Percentiles rank a stretch among this genome's conserved stretches.
These are phyloP conservation scores for Drosophila trapezifrons DNA, from an alignment of 1,140 invertebrate species.

Conservation along the genomic window DNA sequence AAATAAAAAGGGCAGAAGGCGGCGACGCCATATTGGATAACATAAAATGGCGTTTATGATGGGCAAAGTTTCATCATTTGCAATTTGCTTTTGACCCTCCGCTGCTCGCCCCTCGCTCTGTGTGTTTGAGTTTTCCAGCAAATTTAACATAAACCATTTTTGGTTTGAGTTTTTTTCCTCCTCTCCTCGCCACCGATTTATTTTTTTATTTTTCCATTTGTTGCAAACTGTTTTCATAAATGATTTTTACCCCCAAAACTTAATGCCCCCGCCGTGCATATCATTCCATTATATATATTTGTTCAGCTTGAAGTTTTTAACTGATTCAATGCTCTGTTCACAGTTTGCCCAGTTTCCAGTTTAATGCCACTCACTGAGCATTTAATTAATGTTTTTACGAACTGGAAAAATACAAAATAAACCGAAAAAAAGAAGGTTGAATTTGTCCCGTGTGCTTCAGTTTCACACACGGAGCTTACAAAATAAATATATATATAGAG, in stretches of 20 bases:
- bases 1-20: constrained; percentile 30
- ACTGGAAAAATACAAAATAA: constrained; percentile 16
- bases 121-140: constrained; percentile 60
- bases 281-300: constrained; percentile 15
- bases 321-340: constrained; percentile 56
- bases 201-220: constrained; percentile 24
- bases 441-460: constrained; percentile 40
- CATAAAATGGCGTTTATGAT: constrained; percentile 76
- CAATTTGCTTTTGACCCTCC: constrained; percentile 67
- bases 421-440: constrained; percentile 23
- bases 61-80: constrained; percentile 75
- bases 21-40: constrained; percentile 70
- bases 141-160: constrained; percentile 68
- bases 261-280: constrained; percentile 4
- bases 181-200: background rate
- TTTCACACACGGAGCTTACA: constrained; percentile 22
- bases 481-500: constrained; percentile 25
- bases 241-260: constrained; percentile 27
- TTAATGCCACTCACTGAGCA: constrained; percentile 57
- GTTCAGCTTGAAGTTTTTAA: constrained; percentile 27
- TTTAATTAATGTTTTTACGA: constrained; percentile 62
- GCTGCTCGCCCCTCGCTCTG: background rate
- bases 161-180: constrained; percentile 24
- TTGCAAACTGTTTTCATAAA: constrained; percentile 49
- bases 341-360: constrained; percentile 46